Base-by-base conservation (phyloP, 2,797 vertebrate genomes). In the Argya squamiceps region DNA sequence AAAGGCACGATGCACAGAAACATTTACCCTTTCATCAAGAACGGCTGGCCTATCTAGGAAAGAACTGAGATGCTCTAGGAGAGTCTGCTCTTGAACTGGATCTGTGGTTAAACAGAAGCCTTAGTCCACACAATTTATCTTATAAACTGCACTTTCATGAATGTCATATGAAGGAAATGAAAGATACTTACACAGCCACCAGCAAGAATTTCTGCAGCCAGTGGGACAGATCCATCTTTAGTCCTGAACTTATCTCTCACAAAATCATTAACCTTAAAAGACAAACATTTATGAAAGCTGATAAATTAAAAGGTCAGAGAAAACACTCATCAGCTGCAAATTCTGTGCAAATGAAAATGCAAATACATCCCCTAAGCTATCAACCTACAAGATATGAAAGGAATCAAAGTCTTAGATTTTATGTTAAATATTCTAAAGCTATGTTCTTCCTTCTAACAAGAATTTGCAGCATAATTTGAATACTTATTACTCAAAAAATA, bases 251-350 rank as follows among this genome's bases (percentile, higher is more conserved):
- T 99, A 97, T 99, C 98, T 97, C 98, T 97, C 93, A 99, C 98
- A 98, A 99, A 99, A 97, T 99, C 98, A 84, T 99, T 99, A 95
- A 99, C 98, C 99, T 99, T 94, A 39, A 98, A 98, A 97, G 97
- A 89, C 15, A 96, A 93, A 97, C 49, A 85, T 63, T 86, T 55
- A 89, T 23, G 43, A 89, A 91, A 94, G 71, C 5, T 43, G 50
- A 44, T 95, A 85, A 93, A 94, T 91, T 91, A 89, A 79, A 92
- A 92, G 68, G 43, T 59, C 46, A 37, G 75, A 87, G 68, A 91
- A 94, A 87, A 91, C 26, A 59, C 14, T 81, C 23, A 80, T 52
- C 50, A 78, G n/a, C 43, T 69, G 46, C 39, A 86, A 85, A 80
- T 30, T 90, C 43, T 39, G 39, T 68, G 49, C 34, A 84, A 84